Percentiles rank a stretch among this genome's conserved stretches.
phyloP scores from a whole-genome alignment of 2,113 vertebrate species.

The Lipotes vexillifer region DNA sequence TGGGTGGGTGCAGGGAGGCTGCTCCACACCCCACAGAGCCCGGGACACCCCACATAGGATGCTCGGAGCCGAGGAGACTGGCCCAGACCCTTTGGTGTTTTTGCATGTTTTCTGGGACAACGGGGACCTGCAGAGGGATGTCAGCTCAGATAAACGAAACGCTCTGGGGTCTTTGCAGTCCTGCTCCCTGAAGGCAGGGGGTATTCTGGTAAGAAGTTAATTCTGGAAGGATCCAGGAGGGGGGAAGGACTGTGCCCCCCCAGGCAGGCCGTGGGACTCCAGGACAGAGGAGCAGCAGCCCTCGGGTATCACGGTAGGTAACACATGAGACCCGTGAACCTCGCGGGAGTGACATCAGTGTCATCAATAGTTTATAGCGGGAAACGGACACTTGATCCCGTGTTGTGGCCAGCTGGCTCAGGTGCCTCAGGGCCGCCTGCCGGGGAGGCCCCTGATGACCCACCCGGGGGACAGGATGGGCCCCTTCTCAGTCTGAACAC shows the following conservation, averaged over 20 bases:
- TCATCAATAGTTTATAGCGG: constrained; percentile 54
- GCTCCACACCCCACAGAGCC: not conserved
- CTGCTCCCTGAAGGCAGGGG: too few species aligned
- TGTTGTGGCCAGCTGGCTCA: fast-evolving
- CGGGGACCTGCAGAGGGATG: not conserved
- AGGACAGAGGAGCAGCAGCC: not conserved
- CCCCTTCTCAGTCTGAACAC: not conserved
- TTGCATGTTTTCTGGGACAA: not conserved
- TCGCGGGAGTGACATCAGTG: fast-evolving
- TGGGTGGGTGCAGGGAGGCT: not conserved
- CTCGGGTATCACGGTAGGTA: not conserved
- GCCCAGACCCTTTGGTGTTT: not conserved
- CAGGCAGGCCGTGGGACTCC: not conserved
- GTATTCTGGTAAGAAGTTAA: not conserved
- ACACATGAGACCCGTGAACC: not conserved
- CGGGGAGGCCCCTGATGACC: not conserved
- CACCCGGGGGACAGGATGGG: not conserved
- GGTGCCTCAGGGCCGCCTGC: not conserved
- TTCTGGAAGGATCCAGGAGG: not conserved
- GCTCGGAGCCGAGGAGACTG: fast-evolving
- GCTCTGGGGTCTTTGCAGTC: fast-evolving
- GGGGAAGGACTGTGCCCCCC: not conserved
- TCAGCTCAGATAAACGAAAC: not conserved
- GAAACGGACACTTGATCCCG: not conserved
- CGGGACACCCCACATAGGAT: fast-evolving